A percentile compares a stretch with the other conserved stretches of the same genome.
phyloP scores from a whole-genome alignment of 2,113 vertebrate species.

The Pavo muticus region DNA sequence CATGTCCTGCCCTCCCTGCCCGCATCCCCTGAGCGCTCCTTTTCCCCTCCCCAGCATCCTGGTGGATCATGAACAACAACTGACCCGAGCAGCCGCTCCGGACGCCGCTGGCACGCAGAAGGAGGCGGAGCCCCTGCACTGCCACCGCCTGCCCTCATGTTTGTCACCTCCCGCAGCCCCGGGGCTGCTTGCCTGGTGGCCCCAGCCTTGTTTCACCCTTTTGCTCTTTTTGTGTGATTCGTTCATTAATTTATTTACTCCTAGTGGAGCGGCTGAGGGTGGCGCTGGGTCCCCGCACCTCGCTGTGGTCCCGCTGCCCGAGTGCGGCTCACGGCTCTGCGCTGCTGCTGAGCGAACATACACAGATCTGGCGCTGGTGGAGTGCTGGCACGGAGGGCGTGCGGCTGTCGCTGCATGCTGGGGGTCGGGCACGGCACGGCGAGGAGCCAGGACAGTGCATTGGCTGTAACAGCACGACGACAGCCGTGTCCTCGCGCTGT shows the following conservation, averaged over 20 bases:
- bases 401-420: not conserved
- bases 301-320: not conserved
- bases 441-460: accelerated
- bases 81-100: constrained; percentile 52
- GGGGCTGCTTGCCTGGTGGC: not conserved
- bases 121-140: not conserved
- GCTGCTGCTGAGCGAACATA: not conserved
- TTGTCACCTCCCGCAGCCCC: not conserved
- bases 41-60: constrained; percentile 85
- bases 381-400: not conserved
- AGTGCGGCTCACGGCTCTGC: not conserved
- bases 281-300: not conserved
- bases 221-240: not conserved
- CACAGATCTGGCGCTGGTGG: accelerated
- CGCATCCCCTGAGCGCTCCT: not conserved
- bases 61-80: constrained; percentile 97
- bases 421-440: not conserved
- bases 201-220: not conserved
- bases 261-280: not conserved
- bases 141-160: accelerated
- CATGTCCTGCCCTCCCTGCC: not conserved
- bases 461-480: not conserved
- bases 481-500: accelerated
- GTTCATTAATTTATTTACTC: constrained; percentile 1
- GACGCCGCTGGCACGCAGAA: not conserved